A percentile compares a stretch with the other conserved stretches of the same genome.
These are phyloP conservation scores for Epinotia bilunana DNA, from an alignment of 2,888 invertebrate genomes.

Conservation along the genomic window DNA sequence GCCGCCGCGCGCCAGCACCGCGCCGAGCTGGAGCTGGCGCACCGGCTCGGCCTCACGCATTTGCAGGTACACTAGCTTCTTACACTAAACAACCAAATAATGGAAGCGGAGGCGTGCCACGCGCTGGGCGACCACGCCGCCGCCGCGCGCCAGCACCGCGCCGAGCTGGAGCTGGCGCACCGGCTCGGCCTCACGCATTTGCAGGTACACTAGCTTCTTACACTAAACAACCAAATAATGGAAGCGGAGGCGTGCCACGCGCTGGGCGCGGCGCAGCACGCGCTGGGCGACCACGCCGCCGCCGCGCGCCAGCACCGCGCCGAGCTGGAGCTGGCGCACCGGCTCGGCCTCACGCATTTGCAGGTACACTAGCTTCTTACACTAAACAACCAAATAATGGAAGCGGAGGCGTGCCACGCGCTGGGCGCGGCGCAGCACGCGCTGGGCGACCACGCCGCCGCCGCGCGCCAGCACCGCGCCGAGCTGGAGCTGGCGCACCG, in stretches of 20 bases:
- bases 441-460: conserved; percentile 93
- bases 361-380: conserved; percentile 86
- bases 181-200: conserved; percentile 88
- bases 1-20: conserved; percentile 93
- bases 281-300: conserved; percentile 93
- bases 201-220: conserved; percentile 85
- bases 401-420: conserved; percentile 95
- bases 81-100: conserved; percentile 91
- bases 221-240: conserved; percentile 91
- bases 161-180: conserved; percentile 93
- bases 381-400: conserved; percentile 92
- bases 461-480: conserved; percentile 91
- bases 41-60: conserved; percentile 88
- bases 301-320: conserved; percentile 93
- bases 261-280: conserved; percentile 94
- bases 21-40: conserved; percentile 92
- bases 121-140: conserved; percentile 94
- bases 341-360: conserved; percentile 88
- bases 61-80: conserved; percentile 86
- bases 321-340: conserved; percentile 92
- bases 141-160: conserved; percentile 92
- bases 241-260: conserved; percentile 97
- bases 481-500: conserved; percentile 93
- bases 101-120: conserved; percentile 96
- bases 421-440: conserved; percentile 95